These are phyloP conservation scores for Hirtodrosophila histrioides DNA, from an alignment of 2,888 invertebrate genomes.

Conservation along the genomic window DNA sequence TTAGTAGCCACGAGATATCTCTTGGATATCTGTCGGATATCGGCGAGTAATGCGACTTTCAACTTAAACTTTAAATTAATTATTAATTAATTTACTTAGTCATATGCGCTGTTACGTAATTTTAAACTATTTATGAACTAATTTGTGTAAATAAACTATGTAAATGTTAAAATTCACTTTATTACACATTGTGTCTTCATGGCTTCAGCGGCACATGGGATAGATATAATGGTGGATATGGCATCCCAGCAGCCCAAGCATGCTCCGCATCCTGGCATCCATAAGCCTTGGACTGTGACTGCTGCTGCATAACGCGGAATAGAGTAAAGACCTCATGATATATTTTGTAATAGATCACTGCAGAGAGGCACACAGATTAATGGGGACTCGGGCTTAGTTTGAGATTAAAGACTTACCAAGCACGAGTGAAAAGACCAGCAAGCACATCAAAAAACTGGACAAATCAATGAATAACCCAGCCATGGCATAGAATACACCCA, in stretches of 20 bases:
- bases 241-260: slow-evolving; percentile 36
- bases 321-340: slow-evolving; percentile 71
- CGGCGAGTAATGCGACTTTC: slow-evolving; percentile 43
- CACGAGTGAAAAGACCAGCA: slow-evolving; percentile 55
- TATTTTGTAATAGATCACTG: slow-evolving; percentile 72
- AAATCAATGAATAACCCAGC: slow-evolving; percentile 70
- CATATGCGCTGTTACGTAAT: slow-evolving; percentile 81
- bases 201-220: slow-evolving; percentile 52
- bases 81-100: slow-evolving; percentile 71
- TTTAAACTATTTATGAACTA: slow-evolving; percentile 80
- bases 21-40: slow-evolving; percentile 39
- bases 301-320: slow-evolving; percentile 67
- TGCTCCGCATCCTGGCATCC: slow-evolving; percentile 53
- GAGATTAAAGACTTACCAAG: slow-evolving; percentile 49
- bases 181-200: slow-evolving; percentile 9
- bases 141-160: slow-evolving; percentile 78
- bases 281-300: slow-evolving; percentile 11
- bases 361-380: not conserved
- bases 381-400: not conserved
- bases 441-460: slow-evolving; percentile 64
- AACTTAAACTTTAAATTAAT: slow-evolving; percentile 54
- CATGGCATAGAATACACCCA: slow-evolving; percentile 63
- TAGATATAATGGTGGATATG: slow-evolving; percentile 57
- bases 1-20: slow-evolving; percentile 30
- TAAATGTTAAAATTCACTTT: slow-evolving; percentile 51